Base-by-base conservation (phyloP, 2,797 vertebrate genomes). In the Sphaeramia orbicularis region DNA sequence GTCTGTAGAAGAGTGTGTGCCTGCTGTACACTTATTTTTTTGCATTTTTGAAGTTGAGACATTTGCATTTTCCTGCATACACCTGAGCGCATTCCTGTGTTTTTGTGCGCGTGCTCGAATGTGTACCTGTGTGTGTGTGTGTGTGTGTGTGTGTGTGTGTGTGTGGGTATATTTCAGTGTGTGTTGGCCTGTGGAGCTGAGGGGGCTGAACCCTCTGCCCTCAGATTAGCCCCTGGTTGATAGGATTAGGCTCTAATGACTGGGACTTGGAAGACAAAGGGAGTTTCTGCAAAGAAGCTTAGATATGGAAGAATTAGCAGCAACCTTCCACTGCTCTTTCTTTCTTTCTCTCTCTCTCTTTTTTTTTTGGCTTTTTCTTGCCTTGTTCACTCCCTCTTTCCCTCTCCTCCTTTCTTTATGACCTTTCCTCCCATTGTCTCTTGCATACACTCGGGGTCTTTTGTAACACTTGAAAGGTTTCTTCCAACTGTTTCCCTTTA, bases 301-400 rank as follows among this genome's bases (percentile, higher is more conserved):
- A 99, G 98, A 98, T 99, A 98, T 99, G 98, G 97, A 99, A 97
- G 98, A 99, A 98, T 99, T 99, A 98, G 95, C 97, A 96, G 95
- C 95, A 95, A 95, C 94, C 96, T 93, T 95, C 94, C 94, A 94
- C 95, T 90, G 85, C 86, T 84, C 87, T 85, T 77, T 82, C 88
- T 87, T 51, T 85, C 71, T 83, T 43, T 85, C 61, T 74, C 64
- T 80, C 55, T 80, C 67, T 63, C 62, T 54, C 48, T 37, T 58
- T 10, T 58, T 65, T 55, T 43, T 32, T 49, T 21, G 14, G 36
- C 49, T 71, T 83, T 76, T 74, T 81, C 42, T 52, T 74, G 60
- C 68, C 75, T 84, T 62, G 30, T 67, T 84, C 79, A 42, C 67
- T 80, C 73, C 61, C 73, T 83, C 85, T 74, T 48, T 78, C 54